Base-by-base conservation (phyloP, 1,140 invertebrate genomes). In the Temnothorax curvispinosus region DNA sequence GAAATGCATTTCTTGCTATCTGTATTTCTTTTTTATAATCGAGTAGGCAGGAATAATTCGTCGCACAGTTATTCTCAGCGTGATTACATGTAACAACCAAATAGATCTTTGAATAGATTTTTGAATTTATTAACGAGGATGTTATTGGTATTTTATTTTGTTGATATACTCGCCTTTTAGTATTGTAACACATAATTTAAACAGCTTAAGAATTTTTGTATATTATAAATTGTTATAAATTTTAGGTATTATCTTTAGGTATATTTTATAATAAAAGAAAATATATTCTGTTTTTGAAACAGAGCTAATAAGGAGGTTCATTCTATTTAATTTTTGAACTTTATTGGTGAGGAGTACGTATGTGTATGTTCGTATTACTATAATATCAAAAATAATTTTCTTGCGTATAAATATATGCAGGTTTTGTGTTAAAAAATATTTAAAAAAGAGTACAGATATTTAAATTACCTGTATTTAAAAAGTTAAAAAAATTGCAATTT, bases 71-170 rank as follows among this genome's bases (percentile, higher is more conserved):
- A 21, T 78, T 60, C 11, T 72, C 13, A 58, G 1, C 6, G 52
- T 74, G 0, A 47, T 56, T 71, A 44, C 7, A 69, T 44, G 27
- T 54, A 21, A 54, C 52, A 67, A 41, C 4, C 3, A 3, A 60
- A 5, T 50, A 6, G 27, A 1, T 27, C 1, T 27, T 27, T 27
- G 27, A 27, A 52, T n/a, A 7, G 1, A 18, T 47, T 74, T 50
- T 6, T 32, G 5, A 84, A 84, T 84, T 84, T 7, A 58, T 84
- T 58, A 15, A 44, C 2, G 13, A 81, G 38, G 3, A 64, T 76
- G 60, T 52, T 11, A 32, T 65, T 8, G n/a, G 21, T 18, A 71
- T 18, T 18, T 71, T 44, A 35, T 56, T 44, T 1, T 32, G 0
- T 81, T 3, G 13, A 44, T 58, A 35, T 35, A 52, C n/a, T 81